Evolutionary conservation across 1,140 invertebrate species (phyloP).

Genomic region (Micrasema minimum): DNA sequence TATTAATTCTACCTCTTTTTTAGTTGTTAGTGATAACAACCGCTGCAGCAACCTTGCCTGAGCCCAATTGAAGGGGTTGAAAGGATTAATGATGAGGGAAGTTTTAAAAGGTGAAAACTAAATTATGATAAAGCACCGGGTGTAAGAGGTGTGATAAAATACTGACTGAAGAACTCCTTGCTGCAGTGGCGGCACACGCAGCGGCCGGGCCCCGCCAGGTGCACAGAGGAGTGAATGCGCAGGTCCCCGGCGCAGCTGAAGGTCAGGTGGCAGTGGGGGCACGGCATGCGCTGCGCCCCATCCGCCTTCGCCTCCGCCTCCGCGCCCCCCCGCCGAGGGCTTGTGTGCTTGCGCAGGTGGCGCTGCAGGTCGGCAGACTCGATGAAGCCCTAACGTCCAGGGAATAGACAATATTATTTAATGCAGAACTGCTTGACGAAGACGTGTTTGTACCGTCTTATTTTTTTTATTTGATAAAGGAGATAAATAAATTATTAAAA

Average conservation of each 20-base stretch:
- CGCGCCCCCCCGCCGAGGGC: neutral
- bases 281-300: constrained; percentile 37
- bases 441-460: too few species aligned
- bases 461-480: too few species aligned
- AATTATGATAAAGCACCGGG: neutral
- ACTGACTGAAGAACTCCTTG: constrained; percentile 52
- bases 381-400: constrained; percentile 45
- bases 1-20: too few species aligned
- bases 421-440: too few species aligned
- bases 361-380: constrained; percentile 45
- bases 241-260: constrained; percentile 50
- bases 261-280: constrained; percentile 48
- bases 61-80: too few species aligned
- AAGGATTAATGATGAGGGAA: too few species aligned
- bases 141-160: too few species aligned
- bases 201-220: constrained; percentile 40
- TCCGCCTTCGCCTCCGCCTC: neutral
- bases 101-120: too few species aligned
- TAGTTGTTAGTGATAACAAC: too few species aligned
- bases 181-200: constrained; percentile 48
- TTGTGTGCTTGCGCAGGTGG: constrained; percentile 48
- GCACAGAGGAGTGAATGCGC: constrained; percentile 50
- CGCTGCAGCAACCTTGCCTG: too few species aligned
- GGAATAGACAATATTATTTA: too few species aligned
- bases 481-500: too few species aligned